A percentile compares a stretch with the other conserved stretches of the same genome.
These are phyloP conservation scores for Esox masquinongy DNA, from an alignment of 2,797 vertebrate genomes.

Conservation along the genomic window DNA sequence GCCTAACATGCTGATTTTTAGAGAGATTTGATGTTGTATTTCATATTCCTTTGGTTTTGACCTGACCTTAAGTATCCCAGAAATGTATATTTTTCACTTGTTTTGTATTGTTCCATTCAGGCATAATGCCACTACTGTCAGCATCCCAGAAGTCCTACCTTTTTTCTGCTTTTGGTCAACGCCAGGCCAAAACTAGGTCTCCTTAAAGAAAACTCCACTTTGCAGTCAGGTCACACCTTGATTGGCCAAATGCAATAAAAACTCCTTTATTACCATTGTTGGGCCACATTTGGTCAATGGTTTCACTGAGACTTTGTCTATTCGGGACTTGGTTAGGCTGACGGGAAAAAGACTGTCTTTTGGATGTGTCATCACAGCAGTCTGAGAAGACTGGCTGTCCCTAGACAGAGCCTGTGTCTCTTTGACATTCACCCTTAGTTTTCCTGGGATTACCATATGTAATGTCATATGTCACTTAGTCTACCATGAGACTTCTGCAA, in stretches of 20 bases:
- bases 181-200: neutral
- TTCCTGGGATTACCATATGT: neutral
- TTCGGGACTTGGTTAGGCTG: neutral
- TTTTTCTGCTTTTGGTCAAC: neutral
- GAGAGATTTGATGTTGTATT: conserved; percentile 31
- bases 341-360: neutral
- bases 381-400: neutral
- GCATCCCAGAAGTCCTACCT: neutral
- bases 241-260: neutral
- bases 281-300: neutral
- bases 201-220: neutral
- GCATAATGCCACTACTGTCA: conserved; percentile 21
- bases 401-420: neutral
- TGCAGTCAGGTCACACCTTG: neutral
- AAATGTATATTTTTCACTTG: conserved; percentile 38
- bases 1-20: conserved; percentile 43
- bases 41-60: conserved; percentile 17
- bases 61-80: conserved; percentile 10
- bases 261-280: neutral
- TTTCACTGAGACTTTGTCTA: neutral
- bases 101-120: conserved; percentile 43
- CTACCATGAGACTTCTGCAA: neutral
- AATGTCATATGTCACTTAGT: neutral
- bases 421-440: neutral
- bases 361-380: neutral